phyloP scores from a whole-genome alignment of 2,113 vertebrate genomes.

The Tricholaema leucomelas region DNA sequence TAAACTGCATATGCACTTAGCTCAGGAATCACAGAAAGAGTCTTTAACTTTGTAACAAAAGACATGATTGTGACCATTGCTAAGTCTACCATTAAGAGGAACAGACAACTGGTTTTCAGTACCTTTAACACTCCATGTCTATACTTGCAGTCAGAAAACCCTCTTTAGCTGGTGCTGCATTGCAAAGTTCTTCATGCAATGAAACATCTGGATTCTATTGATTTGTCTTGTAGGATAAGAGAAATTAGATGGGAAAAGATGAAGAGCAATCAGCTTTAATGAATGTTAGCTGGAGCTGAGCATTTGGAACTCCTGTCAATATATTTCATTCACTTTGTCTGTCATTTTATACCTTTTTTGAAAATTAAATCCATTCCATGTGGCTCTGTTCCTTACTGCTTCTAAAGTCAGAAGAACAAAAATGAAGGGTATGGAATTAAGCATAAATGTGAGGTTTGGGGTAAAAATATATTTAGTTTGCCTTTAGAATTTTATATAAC shows the following conservation, averaged over 20 bases:
- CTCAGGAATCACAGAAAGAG: neutral
- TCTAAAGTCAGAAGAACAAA: neutral
- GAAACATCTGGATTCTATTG: constrained; percentile 64
- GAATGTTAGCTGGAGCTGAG: constrained; percentile 27
- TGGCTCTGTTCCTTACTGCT: neutral
- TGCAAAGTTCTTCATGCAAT: neutral
- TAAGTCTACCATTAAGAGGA: neutral
- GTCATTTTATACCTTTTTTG: constrained; percentile 16
- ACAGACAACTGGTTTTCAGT: neutral
- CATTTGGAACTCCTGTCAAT: neutral
- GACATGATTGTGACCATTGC: neutral
- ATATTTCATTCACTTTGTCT: constrained; percentile 3
- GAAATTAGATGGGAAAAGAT: constrained; percentile 28
- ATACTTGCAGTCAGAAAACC: neutral
- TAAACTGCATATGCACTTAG: neutral
- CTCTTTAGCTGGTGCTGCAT: neutral
- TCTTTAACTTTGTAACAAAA: neutral
- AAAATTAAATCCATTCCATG: constrained; percentile 36
- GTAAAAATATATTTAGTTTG: neutral
- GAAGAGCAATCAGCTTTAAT: constrained; percentile 49
- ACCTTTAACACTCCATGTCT: neutral
- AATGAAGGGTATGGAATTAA: neutral
- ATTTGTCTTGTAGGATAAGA: constrained; percentile 43
- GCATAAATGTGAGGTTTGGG: neutral
- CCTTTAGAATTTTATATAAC: neutral